phyloP scores from a whole-genome alignment of 2,113 vertebrate species.

The Indri indri region DNA sequence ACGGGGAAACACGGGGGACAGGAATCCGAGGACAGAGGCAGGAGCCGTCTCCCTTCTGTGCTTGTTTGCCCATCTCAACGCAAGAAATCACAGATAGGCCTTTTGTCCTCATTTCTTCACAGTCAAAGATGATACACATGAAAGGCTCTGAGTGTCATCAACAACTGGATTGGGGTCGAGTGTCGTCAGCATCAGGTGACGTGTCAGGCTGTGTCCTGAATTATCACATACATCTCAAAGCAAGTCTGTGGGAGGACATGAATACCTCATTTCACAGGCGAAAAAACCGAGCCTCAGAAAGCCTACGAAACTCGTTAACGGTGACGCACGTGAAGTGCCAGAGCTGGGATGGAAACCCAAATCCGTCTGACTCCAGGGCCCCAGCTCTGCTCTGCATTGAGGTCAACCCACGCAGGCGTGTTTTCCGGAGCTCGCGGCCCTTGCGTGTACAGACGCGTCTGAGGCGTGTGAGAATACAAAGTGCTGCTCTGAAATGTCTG shows the following conservation, averaged over 20 bases:
- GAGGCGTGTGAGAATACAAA: neutral
- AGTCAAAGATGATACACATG: too few relatives aligned
- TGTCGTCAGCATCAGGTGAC: neutral
- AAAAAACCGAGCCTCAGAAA: neutral
- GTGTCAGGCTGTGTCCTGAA: neutral
- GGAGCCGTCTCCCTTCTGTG: rapidly evolving
- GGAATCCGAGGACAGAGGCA: neutral
- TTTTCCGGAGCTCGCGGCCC: neutral
- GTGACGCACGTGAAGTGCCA: neutral
- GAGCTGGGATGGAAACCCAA: neutral
- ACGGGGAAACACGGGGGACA: rapidly evolving
- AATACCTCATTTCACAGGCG: neutral
- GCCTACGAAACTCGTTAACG: neutral
- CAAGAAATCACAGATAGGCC: neutral
- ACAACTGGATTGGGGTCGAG: too few relatives aligned
- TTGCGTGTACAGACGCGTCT: neutral
- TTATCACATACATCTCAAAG: too few relatives aligned
- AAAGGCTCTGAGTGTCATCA: rapidly evolving
- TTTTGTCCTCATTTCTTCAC: neutral
- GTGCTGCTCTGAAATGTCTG: neutral
- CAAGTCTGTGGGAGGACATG: neutral
- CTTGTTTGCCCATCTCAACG: rapidly evolving
- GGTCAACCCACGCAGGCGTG: neutral
- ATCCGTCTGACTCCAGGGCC: neutral
- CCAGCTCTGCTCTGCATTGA: rapidly evolving